phyloP scores from a whole-genome alignment of 2,888 invertebrate genomes.

The Hartigia nigra region DNA sequence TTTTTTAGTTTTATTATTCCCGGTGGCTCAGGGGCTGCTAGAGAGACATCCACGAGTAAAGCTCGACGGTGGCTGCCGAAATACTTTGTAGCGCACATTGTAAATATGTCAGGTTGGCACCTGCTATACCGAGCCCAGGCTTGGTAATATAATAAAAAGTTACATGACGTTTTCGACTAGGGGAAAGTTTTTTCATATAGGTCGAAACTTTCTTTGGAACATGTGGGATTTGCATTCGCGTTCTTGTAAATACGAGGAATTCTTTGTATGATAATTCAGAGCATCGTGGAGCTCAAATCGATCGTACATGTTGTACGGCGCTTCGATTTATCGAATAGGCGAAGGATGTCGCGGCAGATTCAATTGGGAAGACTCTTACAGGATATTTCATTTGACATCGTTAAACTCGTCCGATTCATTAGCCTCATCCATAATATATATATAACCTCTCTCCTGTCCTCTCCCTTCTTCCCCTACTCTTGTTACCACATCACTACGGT shows the following conservation, averaged over 20 bases:
- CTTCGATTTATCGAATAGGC: background rate
- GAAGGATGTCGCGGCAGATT: background rate
- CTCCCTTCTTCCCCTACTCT: background rate
- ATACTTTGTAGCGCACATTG: background rate
- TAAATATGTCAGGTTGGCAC: conserved; percentile 10
- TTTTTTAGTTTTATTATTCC: background rate
- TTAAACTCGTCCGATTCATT: background rate
- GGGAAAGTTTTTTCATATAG: conserved; percentile 22
- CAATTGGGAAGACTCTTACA: background rate
- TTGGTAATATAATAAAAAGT: conserved; percentile 18
- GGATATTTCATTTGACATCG: background rate
- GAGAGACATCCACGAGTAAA: background rate
- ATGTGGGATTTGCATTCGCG: conserved; percentile 47
- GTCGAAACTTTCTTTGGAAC: background rate
- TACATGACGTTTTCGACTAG: conserved; percentile 23
- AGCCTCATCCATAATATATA: background rate
- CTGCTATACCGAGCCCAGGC: background rate
- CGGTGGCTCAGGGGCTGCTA: too few species aligned
- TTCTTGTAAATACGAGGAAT: conserved; percentile 50
- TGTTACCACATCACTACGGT: background rate
- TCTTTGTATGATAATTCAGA: conserved; percentile 53
- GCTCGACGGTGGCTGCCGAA: background rate
- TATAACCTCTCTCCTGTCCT: background rate
- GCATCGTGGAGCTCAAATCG: conserved; percentile 14
- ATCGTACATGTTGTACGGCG: background rate